Base-by-base conservation (phyloP, 2,888 invertebrate genomes). In the Drosophila rellima region DNA sequence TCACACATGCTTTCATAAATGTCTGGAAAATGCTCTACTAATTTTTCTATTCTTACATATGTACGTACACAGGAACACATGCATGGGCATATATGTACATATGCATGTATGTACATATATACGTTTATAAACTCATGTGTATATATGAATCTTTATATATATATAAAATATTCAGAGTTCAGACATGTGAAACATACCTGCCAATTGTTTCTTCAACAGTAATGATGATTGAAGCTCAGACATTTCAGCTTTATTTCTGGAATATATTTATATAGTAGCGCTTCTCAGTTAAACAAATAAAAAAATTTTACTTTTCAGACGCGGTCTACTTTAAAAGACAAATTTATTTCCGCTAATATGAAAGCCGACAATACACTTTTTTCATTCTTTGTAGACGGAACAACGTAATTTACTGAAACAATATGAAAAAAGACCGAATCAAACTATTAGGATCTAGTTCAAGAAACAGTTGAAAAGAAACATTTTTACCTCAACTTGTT, bases 141-240 rank as follows among this genome's bases (percentile, higher is more conserved):
- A 52, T 20, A 60, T 13, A 54, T 39, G 15, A 18, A 68, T 20
- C 37, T 51, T 48, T 47, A 51, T 45, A 15, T 63, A 69, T 18
- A 35, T 44, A 44, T n/a, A n/a, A 48, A 47, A 35, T 33, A 45
- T 37, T 35, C n/a, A 40, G 18, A 45, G 26, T 33, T 20, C 7
- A 45, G 35, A 56, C 52, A 33, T 77, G 42, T 48, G 56, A 35
- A 50, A 94, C 94, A 94, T 95, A 97, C 98, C 98, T 95, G 97
- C 97, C 94, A 98, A 95, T 95, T 98, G 98, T 95, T 98, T 98
- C 94, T 97, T 96, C 94, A 98, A 95, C 94, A 98, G 95, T 94
- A 98, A 96, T 93, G 97, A 96, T 94, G 97, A 97, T 96, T 97
- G 97, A 95, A 95, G 96, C 95, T 97, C 97, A 95, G 97, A 97